Percentiles rank a stretch among this genome's conserved stretches.
These are phyloP conservation scores for Proisotoma minuta DNA, from an alignment of 2,888 invertebrate genomes.

Conservation along the genomic window DNA sequence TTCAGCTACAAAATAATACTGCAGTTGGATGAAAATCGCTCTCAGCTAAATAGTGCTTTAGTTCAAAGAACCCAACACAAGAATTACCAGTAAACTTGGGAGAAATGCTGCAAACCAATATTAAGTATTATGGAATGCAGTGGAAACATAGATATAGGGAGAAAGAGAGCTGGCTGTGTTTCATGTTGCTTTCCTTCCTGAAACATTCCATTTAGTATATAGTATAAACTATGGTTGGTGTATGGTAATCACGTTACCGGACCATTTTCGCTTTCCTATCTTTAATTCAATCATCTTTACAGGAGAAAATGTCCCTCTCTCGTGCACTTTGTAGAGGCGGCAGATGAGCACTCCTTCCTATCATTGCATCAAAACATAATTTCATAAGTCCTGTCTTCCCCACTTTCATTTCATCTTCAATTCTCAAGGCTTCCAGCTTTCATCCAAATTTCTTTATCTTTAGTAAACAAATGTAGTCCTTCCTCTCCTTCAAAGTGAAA, in stretches of 20 bases:
- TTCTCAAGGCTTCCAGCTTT: not conserved
- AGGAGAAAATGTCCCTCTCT: conserved; percentile 28
- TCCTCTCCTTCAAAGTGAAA: too few species aligned
- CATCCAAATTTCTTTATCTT: too few species aligned
- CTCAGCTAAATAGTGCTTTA: too few species aligned
- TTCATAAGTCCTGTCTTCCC: not conserved
- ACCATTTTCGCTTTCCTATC: conserved; percentile 47
- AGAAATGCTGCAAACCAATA: too few species aligned
- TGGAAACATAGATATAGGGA: too few species aligned
- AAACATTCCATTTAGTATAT: not conserved
- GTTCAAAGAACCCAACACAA: too few species aligned
- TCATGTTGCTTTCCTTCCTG: not conserved
- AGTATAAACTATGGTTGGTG: conserved; percentile 10
- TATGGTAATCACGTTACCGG: conserved; percentile 47
- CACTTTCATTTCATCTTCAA: not conserved
- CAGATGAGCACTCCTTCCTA: not conserved
- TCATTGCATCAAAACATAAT: not conserved
- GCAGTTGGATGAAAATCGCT: too few species aligned
- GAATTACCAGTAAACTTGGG: too few species aligned
- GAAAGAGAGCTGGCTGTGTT: too few species aligned
- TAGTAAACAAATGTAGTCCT: conserved; percentile 2
- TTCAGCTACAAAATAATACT: too few species aligned
- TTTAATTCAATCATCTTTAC: conserved; percentile 47
- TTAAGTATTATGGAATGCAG: too few species aligned
- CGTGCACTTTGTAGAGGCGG: not conserved